A percentile compares a stretch with the other conserved stretches of the same genome.
Evolutionary conservation across 1,140 invertebrate species (phyloP).

Genomic region (Danaus melanippus): DNA sequence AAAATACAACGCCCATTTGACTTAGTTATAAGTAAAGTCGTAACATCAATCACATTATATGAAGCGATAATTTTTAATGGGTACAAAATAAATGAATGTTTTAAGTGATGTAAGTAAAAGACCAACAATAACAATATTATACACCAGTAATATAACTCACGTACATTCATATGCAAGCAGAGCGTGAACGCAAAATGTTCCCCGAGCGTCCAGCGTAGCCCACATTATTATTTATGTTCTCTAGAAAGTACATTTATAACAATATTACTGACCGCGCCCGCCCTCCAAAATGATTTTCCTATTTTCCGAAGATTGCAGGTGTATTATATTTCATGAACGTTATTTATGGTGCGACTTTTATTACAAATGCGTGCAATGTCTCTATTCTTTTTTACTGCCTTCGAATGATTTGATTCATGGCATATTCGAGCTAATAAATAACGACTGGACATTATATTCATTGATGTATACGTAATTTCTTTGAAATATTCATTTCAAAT

Average conservation of each 20-base stretch:
- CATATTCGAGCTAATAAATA: no score
- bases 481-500: no score
- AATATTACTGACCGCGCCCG: slow-evolving; percentile 69
- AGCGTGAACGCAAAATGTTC: slow-evolving; percentile 24
- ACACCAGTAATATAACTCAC: slow-evolving; percentile 8
- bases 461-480: no score
- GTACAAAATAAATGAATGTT: no score
- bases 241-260: slow-evolving; percentile 69
- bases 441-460: no score
- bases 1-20: no score
- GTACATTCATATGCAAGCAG: slow-evolving; percentile 12
- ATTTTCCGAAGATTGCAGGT: slow-evolving; percentile 70
- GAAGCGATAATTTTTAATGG: no score
- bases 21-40: no score
- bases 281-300: slow-evolving; percentile 70
- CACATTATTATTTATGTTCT: slow-evolving; percentile 68
- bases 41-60: no score
- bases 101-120: no score
- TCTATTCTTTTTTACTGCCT: slow-evolving; percentile 66
- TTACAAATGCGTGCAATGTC: slow-evolving; percentile 70
- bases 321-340: slow-evolving; percentile 72
- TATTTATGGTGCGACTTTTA: slow-evolving; percentile 71
- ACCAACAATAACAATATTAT: no score
- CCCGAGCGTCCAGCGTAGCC: slow-evolving; percentile 37
- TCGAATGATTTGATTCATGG: slow-evolving; percentile 59